phyloP scores from a whole-genome alignment of 2,797 vertebrate species.

The Geotrypetes seraphini region DNA sequence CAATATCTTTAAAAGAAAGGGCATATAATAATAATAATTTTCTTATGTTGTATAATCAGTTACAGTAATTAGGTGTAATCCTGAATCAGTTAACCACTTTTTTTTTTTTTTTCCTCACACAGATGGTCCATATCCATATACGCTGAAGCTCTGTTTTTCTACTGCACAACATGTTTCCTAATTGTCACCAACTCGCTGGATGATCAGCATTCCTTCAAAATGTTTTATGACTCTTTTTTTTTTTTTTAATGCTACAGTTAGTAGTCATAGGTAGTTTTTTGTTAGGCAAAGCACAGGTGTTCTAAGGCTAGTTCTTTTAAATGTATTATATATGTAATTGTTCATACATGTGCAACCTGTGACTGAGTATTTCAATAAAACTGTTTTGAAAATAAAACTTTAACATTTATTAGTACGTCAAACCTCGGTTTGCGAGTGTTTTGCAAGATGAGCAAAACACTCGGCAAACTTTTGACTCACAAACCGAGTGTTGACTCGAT shows the following conservation, averaged over 20 bases:
- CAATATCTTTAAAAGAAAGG: no score
- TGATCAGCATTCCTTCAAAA: no score
- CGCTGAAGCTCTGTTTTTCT: conserved; percentile 88
- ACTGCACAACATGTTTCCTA: conserved; percentile 84
- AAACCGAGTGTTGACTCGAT: no score
- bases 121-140: conserved; percentile 88
- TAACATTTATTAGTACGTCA: no score
- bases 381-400: conserved; percentile 39
- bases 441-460: no score
- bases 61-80: no score
- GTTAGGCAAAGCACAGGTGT: no score
- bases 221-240: conserved; percentile 7
- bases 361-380: conserved; percentile 50
- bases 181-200: no score
- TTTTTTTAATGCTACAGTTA: conserved; percentile 22
- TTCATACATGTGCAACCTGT: conserved; percentile 37
- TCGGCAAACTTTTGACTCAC: no score
- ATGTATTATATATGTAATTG: conserved; percentile 39
- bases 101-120: not conserved
- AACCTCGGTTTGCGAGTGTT: no score
- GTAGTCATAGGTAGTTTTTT: conserved; percentile 28
- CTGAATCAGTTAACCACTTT: not conserved
- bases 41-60: no score
- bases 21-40: no score
- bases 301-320: conserved; percentile 41